Evolutionary conservation across 2,113 vertebrate genomes (phyloP), one percentile per base, ranked within the genome.

Genomic region (Taxidea taxus): DNA sequence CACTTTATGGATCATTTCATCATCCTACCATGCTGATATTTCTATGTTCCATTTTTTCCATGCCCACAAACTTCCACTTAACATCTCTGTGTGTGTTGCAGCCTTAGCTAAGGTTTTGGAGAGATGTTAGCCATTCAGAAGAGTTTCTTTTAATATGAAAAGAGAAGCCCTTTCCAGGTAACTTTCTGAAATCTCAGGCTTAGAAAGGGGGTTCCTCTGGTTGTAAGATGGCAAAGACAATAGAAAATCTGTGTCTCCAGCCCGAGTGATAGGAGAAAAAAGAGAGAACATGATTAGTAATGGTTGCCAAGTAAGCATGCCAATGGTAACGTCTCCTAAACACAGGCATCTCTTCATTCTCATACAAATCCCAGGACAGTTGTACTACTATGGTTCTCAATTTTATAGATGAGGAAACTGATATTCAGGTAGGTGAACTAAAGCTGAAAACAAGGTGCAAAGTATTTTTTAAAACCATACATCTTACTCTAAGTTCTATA

Each of bases 61-160:
- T 3, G 27, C 34, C 18, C 31, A 56, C 20, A 81, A 60, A 51
- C 11, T 51, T 16, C 13, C 8, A 82, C 21, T 7, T 39, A 39
- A 20, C 21, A 92, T 54, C 23, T 82, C 34, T 74, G 2, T 62
- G 6, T 54, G 7, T 44, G 12, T 31, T 39, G 37, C 1, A 92
- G 58, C 10, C 16, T 88, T 91, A 78, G 49, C 9, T 86, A 20
- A 97, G 75, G 10, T 49, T 93, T 93, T 72, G 16, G 18, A 85
- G 9, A 91, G 39, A 83, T 56, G 4, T 47, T 89, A 27, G 7
- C 64, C 68, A 9, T 78, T 87, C 18, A 42, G 78, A 62, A 51
- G 2, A 12, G 51, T 83, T 92, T 72, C 37, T 91, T 81, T 94
- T 42, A 54, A 85, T 91, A 31, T 51, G 56, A 56, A 85, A 72